Evolutionary conservation across 2,888 invertebrate species (phyloP).

Genomic region (Tetropium fuscum): DNA sequence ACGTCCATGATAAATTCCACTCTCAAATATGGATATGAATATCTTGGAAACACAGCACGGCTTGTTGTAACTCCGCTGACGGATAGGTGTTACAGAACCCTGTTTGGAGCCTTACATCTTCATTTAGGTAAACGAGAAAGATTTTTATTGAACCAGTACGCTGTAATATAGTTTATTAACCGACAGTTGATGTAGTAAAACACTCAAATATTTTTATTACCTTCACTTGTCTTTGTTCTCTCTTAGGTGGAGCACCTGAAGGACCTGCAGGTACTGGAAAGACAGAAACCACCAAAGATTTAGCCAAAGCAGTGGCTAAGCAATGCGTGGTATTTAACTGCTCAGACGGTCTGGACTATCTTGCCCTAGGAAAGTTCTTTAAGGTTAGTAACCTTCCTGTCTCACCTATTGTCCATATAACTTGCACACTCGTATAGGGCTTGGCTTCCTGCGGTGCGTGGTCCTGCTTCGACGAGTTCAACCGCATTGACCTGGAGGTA

Average conservation of each 20-base stretch:
- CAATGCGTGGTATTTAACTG: conserved; percentile 98
- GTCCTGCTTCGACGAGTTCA: conserved; percentile 98
- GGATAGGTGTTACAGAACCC: conserved; percentile 91
- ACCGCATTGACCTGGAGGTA: conserved; percentile 93
- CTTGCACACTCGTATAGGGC: conserved; percentile 69
- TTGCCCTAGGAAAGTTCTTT: conserved; percentile 94
- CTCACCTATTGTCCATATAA: conserved; percentile 43
- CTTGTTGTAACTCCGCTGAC: conserved; percentile 95
- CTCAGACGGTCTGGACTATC: conserved; percentile 93
- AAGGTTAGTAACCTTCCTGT: conserved; percentile 69
- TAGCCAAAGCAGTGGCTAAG: conserved; percentile 96
- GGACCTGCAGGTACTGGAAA: conserved; percentile 79
- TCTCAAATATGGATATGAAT: conserved; percentile 93
- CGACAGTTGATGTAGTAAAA: too few species aligned
- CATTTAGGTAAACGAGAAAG: conserved; percentile 82
- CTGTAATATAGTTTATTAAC: too few species aligned
- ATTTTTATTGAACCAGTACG: too few species aligned
- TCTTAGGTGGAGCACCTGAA: conserved; percentile 68
- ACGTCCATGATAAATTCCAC: conserved; percentile 93
- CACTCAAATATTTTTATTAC: too few species aligned
- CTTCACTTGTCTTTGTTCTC: too few species aligned
- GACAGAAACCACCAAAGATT: conserved; percentile 94
- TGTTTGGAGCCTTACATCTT: conserved; percentile 91
- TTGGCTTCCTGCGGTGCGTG: conserved; percentile 94
- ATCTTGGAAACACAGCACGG: conserved; percentile 89